phyloP scores from a whole-genome alignment of 2,797 vertebrate species.

The Hoplostethus atlanticus region DNA sequence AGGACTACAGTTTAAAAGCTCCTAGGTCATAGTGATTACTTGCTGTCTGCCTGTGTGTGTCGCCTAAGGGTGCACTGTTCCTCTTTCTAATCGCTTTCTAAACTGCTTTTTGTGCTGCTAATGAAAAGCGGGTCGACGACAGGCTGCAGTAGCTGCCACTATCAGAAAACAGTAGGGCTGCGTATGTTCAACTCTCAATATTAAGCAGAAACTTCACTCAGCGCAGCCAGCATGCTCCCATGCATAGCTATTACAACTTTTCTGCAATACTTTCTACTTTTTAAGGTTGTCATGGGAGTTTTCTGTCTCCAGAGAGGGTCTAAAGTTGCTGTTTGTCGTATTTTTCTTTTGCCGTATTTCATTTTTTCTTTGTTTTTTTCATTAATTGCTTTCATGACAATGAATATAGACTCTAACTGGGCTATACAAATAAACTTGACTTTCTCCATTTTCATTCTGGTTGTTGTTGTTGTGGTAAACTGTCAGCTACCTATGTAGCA shows the following conservation, averaged over 20 bases:
- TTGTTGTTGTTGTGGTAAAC: not conserved
- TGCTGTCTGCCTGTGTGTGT: not conserved
- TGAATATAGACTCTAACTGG: too few species aligned
- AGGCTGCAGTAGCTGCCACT: not conserved
- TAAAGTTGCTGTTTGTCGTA: too few species aligned
- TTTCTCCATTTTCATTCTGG: too few species aligned
- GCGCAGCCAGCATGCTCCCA: not conserved
- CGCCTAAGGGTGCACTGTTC: not conserved
- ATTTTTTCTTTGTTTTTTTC: too few species aligned
- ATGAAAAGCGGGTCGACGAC: conserved; percentile 3
- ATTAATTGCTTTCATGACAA: too few species aligned
- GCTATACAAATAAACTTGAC: too few species aligned
- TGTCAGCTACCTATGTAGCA: not conserved
- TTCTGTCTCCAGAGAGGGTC: too few species aligned
- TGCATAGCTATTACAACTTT: too few species aligned
- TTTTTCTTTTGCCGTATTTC: too few species aligned
- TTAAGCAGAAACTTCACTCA: not conserved
- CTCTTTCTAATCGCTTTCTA: not conserved
- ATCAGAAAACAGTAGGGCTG: conserved; percentile 12
- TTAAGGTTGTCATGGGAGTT: too few species aligned
- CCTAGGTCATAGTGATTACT: conserved; percentile 5
- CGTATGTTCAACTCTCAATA: too few species aligned
- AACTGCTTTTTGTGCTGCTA: conserved; percentile 1
- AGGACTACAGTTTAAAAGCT: conserved; percentile 17
- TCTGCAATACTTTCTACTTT: too few species aligned